Evolutionary conservation across 2,888 invertebrate genomes (phyloP), one percentile per base, ranked within the genome.

Genomic region (Drosophila lacicola): DNA sequence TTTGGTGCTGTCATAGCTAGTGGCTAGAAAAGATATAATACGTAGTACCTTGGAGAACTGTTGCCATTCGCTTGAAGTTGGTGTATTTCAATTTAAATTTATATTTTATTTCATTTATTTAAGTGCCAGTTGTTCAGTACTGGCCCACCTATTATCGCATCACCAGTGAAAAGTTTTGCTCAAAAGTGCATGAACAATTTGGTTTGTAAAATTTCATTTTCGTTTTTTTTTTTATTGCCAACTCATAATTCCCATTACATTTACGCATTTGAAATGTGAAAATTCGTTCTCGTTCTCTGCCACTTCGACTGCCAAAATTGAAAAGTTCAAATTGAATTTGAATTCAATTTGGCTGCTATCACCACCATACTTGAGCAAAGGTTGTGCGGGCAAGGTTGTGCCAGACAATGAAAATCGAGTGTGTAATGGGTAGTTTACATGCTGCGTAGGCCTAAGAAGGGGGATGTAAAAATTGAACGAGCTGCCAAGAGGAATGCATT

Each of bases 281-380:
- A 68, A 69, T 57, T 72, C 44, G 54, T 44, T 64, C 37, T 51
- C 54, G 61, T 74, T 42, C 66, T 47, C 17, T 37, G 33, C 41
- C 60, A 60, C 33, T 55, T 64, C 61, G 60, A 75, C 65, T 61
- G 58, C 42, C 67, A 41, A 91, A 91, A 91, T 91, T 91, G 91
- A 91, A 91, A 90, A 90, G 85, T 91, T 91, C 90, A 92, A 91
- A 91, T 92, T 91, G 90, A 91, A 91, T 91, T 91, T 91, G 90
- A 91, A 91, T 91, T 91, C 91, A 92, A 91, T 91, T 91, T 91
- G 64, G 75, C 70, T 82, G 74, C 54, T 75, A 77, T 68, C 73
- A 70, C 73, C 42, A 54, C 34, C 57, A 49, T 36, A 54, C 61
- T 72, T 61, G 63, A 68, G 56, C 69, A 57, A 50, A 67, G 63